A percentile compares a stretch with the other conserved stretches of the same genome.
Conservation (phyloP, 2,797 vertebrate species). For the Fratercula arctica region DNA sequence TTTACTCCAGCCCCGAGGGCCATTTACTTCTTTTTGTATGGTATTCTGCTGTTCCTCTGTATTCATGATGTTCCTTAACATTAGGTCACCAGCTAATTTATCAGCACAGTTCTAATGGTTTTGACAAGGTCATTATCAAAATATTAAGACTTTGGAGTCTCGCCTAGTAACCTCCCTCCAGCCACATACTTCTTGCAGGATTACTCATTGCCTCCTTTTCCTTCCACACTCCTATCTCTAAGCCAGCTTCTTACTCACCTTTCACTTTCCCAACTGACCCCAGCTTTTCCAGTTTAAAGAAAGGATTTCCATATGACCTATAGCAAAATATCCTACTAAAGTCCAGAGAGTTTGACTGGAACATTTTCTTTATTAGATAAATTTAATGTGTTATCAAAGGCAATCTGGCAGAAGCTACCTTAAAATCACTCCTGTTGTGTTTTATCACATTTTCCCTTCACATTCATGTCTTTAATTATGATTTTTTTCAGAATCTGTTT, state of each 20-base stretch:
- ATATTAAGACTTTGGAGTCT: conserved; percentile 56
- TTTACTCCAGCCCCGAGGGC: not conserved
- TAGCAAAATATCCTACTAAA: not conserved
- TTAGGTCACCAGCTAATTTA: conserved; percentile 49
- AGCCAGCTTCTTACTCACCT: conserved; percentile 54
- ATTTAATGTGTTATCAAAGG: not conserved
- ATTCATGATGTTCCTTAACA: conserved; percentile 19
- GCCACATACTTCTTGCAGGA: conserved; percentile 25
- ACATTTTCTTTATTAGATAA: not conserved
- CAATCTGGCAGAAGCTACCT: conserved; percentile 8
- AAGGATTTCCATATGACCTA: conserved; percentile 4
- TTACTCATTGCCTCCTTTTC: conserved; percentile 60
- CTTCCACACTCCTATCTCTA: conserved; percentile 16
- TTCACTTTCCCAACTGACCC: not conserved
- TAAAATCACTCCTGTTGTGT: not conserved
- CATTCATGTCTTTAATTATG: not conserved
- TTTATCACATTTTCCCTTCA: not conserved
- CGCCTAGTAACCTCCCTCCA: conserved; percentile 27
- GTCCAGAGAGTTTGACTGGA: not conserved
- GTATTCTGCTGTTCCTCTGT: not conserved
- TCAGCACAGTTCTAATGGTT: conserved; percentile 15
- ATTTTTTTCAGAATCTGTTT: conserved; percentile 29
- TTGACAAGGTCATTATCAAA: conserved; percentile 60
- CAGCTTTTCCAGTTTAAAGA: conserved; percentile 23
- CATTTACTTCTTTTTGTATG: not conserved